Base-by-base conservation (phyloP, 2,113 vertebrate genomes). In the Poeciliopsis turrubarensis region DNA sequence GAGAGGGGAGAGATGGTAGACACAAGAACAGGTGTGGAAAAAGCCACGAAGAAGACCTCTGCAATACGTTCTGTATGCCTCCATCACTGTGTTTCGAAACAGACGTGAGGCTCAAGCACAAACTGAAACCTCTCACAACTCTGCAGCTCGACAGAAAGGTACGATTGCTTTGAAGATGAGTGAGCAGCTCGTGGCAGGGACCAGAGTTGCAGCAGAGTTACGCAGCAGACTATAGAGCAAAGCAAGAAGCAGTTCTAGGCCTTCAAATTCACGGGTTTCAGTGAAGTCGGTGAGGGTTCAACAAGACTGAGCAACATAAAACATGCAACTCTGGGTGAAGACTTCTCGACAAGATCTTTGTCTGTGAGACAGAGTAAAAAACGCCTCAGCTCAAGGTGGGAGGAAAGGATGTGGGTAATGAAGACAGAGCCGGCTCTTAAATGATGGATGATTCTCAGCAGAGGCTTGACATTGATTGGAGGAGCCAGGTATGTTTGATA, bases 361-460 rank as follows among this genome's bases (percentile, higher is more conserved):
- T 64, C 44, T 47, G 62, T 25, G 51, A n/a, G 17, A 51, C 31
- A 67, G 27, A 65, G 47, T 9, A 10, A 34, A 72, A 57, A 57
- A 70, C 22, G 70, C 68, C 61, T 26, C 2, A 13, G 72, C 32
- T 31, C n/a, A 57, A 54, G n/a, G 65, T 9, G 22, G 15, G 17
- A 65, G 17, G 62, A 65, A 26, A 60, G 61, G 57, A 66, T 57
- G 25, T 65, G 62, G 60, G 69, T 60, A 69, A 68, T 72, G 71
- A 44, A 81, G n/a, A 57, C 67, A 77, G 71, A 30, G 57, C 63
- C 12, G 27, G 74, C 63, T 65, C 51, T 65, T 65, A 72, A 82
- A 74, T 80, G 80, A 87, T 62, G 60, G 70, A 86, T 75, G 75
- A 80, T 79, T 89, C 78, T 73, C 44, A 81, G 69, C 62, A 51